Evolutionary conservation across 53 echinoderm and acorn worm species (phyloP), one percentile per base, ranked within the genome.

Genomic region (Luidia sarsii): DNA sequence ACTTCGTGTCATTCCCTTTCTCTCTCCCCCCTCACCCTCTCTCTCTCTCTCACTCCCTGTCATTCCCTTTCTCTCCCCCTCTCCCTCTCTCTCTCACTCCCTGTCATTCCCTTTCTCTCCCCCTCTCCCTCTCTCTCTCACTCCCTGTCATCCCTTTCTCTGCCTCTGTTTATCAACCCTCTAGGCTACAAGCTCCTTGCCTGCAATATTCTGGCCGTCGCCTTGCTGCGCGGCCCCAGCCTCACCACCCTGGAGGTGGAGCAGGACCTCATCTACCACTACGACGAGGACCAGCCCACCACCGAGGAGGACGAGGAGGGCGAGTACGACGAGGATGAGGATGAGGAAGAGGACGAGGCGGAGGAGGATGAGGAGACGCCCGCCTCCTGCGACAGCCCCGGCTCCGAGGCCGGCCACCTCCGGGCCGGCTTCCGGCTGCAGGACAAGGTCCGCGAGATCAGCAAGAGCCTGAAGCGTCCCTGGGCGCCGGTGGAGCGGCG

Each of bases 141-240:
- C n/a, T n/a, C n/a, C n/a, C n/a, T n/a, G n/a, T n/a, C n/a, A n/a
- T n/a, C n/a, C n/a, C n/a, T n/a, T n/a, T n/a, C n/a, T n/a, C n/a
- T n/a, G n/a, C n/a, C n/a, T n/a, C n/a, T n/a, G n/a, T n/a, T n/a
- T n/a, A n/a, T n/a, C n/a, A n/a, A n/a, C n/a, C n/a, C n/a, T n/a
- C n/a, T n/a, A 82, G 82, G 82, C 7, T 82, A 57, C 20, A 68
- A 69, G 57, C 39, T 82, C 29, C 53, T 82, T 45, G 57, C 36
- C 45, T 67, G 68, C 20, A 69, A 82, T 7, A 39, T 82, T 10
- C 39, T 68, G 21, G 82, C 69, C 23, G 53, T 82, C 11, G 82
- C 82, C 15, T 18, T 51, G 30, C 82, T 82, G 0, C 68, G 82
- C 21, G 82, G 82, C 7, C 82, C 82, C 15, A 68, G 57, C 36